Evolutionary conservation across 2,797 vertebrate species (phyloP).

Genomic region (Craterocephalus amniculus): DNA sequence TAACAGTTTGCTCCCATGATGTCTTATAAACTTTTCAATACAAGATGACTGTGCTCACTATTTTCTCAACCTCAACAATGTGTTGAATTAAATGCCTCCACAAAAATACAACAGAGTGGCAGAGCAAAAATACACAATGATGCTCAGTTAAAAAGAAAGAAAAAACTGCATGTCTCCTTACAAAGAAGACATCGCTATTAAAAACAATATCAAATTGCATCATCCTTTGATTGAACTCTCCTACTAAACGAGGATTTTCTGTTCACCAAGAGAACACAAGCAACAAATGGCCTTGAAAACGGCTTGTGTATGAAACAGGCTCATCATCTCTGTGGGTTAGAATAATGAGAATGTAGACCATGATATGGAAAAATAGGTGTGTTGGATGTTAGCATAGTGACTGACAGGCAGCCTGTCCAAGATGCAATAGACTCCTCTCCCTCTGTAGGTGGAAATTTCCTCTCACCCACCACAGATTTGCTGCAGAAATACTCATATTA

Average conservation of each 20-base stretch:
- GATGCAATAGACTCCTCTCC: neutral
- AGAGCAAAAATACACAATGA: no score
- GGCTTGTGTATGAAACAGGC: neutral
- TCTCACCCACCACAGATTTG: constrained; percentile 9
- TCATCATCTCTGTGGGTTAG: neutral
- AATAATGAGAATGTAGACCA: neutral
- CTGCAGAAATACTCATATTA: constrained; percentile 7
- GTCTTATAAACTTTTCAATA: no score
- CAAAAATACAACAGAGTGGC: no score
- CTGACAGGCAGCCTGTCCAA: neutral
- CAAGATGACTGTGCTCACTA: no score
- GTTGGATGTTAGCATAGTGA: neutral
- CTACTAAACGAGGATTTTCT: neutral
- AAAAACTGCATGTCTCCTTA: no score
- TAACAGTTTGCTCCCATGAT: neutral
- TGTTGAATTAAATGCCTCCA: no score
- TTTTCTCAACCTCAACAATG: no score
- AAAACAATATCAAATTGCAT: no score
- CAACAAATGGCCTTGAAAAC: neutral
- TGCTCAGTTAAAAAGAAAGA: no score
- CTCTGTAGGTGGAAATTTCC: neutral
- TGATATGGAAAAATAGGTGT: neutral
- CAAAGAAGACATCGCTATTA: no score
- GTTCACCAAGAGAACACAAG: neutral
- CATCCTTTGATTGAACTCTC: neutral